Conservation (phyloP, 2,888 invertebrate species). For the Tyria jacobaeae region DNA sequence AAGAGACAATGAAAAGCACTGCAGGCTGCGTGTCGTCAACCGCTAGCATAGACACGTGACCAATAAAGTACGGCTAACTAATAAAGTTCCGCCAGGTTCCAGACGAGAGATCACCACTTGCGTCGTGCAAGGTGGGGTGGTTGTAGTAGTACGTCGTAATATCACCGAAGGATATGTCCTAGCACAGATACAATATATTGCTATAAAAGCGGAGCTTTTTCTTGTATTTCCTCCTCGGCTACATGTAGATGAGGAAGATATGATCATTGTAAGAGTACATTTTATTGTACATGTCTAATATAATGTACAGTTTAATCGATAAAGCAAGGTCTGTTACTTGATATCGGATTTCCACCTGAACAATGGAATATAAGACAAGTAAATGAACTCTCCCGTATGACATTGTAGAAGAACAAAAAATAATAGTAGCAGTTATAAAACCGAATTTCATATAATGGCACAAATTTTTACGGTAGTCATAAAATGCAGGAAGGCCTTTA, state of each 20-base stretch:
- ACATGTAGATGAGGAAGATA: not conserved
- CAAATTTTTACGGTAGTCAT: not conserved
- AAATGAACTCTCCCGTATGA: not conserved
- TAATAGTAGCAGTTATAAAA: not conserved
- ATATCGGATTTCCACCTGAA: not conserved
- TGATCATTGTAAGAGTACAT: not conserved
- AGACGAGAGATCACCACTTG: slow-evolving; percentile 17
- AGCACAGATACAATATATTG: not conserved
- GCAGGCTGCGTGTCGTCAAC: slow-evolving; percentile 24
- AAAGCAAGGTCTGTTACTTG: not conserved
- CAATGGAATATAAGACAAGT: not conserved
- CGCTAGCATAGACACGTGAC: slow-evolving; percentile 25
- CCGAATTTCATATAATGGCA: not conserved
- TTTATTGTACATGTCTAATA: too few species aligned
- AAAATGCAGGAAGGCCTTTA: not conserved
- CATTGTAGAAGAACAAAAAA: not conserved
- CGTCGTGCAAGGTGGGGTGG: slow-evolving; percentile 21
- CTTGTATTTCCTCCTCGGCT: not conserved
- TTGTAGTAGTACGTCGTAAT: not conserved
- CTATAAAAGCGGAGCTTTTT: not conserved
- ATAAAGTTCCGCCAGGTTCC: slow-evolving; percentile 38
- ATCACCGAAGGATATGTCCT: not conserved
- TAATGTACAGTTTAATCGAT: too few species aligned
- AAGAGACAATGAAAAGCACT: slow-evolving; percentile 29
- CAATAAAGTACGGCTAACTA: slow-evolving; percentile 29